Evolutionary conservation across 1,140 invertebrate species (phyloP).

Genomic region (Trichomalopsis sarcophagae): DNA sequence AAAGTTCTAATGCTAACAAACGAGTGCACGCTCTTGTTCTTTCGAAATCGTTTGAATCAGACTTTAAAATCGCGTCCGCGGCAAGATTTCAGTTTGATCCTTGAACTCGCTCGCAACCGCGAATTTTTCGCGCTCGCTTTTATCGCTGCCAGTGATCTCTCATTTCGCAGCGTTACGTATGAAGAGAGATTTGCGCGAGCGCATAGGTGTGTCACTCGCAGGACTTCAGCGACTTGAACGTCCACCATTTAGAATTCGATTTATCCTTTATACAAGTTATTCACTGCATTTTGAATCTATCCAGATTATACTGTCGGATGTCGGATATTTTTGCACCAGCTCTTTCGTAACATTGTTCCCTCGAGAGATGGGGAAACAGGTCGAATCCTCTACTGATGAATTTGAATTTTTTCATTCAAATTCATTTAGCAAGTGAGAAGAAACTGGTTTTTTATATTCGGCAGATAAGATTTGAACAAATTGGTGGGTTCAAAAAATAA

Average conservation of each 20-base stretch:
- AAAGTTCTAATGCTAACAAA: background rate
- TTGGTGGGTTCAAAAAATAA: too few relatives aligned
- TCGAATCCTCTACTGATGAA: too few relatives aligned
- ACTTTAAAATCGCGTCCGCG: background rate
- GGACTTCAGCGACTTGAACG: background rate
- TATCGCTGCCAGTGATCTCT: background rate
- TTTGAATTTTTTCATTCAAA: too few relatives aligned
- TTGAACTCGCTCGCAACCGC: conserved; percentile 19
- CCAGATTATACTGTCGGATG: background rate
- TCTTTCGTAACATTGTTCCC: background rate
- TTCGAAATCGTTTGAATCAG: conserved; percentile 15
- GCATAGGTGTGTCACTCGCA: background rate
- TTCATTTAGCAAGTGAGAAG: too few relatives aligned
- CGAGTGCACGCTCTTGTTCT: background rate
- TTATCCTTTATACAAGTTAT: background rate
- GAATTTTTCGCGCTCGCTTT: background rate
- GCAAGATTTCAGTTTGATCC: background rate
- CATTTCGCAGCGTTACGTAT: background rate
- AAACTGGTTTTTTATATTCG: too few relatives aligned
- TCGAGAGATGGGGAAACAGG: too few relatives aligned
- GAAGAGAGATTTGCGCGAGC: conserved; percentile 13
- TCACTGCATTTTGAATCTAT: background rate
- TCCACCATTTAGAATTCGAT: background rate
- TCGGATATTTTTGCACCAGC: background rate
- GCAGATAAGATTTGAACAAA: too few relatives aligned